Base-by-base conservation (phyloP, 1,140 invertebrate genomes). In the Papilio glaucus region DNA sequence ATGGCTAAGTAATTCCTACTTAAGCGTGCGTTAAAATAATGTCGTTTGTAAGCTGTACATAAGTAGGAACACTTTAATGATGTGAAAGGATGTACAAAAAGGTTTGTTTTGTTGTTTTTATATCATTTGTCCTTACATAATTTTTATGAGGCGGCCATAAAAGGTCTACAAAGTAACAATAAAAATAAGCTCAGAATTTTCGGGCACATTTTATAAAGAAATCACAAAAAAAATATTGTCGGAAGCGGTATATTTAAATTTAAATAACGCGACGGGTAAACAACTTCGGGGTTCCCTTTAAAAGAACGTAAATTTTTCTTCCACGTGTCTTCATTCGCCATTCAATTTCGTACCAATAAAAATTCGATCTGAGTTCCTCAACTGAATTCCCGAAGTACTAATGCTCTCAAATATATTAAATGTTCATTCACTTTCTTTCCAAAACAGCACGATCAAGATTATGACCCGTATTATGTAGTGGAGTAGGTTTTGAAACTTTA, bases 271-370 rank as follows among this genome's bases (percentile, higher is more conserved):
- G 21, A 24, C 21, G 49, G 9, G 62, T 65, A 65, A 65, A 65
- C 62, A 65, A 65, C 33, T 65, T 65, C 62, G 33, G n/a, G 37
- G 39, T 65, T 38, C 29, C 62, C 33, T 65, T 39, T 21, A 65
- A 63, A 65, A 65, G 62, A 65, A 65, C 62, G 33, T 65, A 65
- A 65, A 65, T 65, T 65, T 65, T 15, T 65, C 37, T 65, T 65
- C 37, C 62, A 65, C 62, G 62, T 65, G 62, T 65, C 62, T 65
- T 65, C 62, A 65, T 37, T 38, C 62, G 15, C 62, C 62, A 65
- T 65, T 65, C 62, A 65, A 65, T 65, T 65, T 65, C 62, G 62
- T 38, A 65, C 62, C 62, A 65, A 65, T 65, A 65, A 65, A 65
- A 65, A 65, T 65, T 65, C 62, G 39, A 65, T 65, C 62, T 18